Base-by-base conservation (phyloP, 2,888 invertebrate genomes). In the Drosophila longiperda region DNA sequence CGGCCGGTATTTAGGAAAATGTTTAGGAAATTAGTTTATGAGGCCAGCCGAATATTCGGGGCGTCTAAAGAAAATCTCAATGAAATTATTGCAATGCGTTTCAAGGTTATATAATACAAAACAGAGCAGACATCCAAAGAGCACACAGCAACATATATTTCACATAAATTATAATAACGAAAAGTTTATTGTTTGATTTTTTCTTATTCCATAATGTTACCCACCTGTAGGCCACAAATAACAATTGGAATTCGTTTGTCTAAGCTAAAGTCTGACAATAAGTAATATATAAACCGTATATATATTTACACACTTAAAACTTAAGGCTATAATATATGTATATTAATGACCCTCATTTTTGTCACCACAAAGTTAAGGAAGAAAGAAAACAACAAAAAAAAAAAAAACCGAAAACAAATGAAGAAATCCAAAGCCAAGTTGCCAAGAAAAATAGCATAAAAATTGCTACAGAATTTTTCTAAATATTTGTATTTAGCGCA, bases 401-500 rank as follows among this genome's bases (percentile, higher is more conserved):
- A 23, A 50, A 34, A 11, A 0, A 29, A 23, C n/a, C 34, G 5
- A 60, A 61, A 34, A 20, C 26, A 75, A 66, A 54, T 7, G 57
- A 74, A 73, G 69, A 61, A 74, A 78, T 75, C 71, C 69, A 73
- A 80, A 76, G 74, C 53, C 53, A 69, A 71, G 70, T 69, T 78
- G 87, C 87, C 87, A 89, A 89, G 83, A 87, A 82, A 89, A 86
- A 88, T 79, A 84, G 76, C 79, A 87, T 79, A 79, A 78, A 86
- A 87, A 79, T 75, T 80, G 89, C 74, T 70, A 71, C 72, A 85
- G 75, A 80, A 87, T 87, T 78, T 89, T 87, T 89, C 80, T 66
- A 87, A 87, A 87, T 87, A 87, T 89, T 89, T 89, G 80, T 89
- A 85, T 89, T 89, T 86, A 80, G 89, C 87, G 80, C 89, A 89